Evolutionary conservation across 2,888 invertebrate species (phyloP), one percentile per base, ranked within the genome.

Genomic region (Cantharis nigra): DNA sequence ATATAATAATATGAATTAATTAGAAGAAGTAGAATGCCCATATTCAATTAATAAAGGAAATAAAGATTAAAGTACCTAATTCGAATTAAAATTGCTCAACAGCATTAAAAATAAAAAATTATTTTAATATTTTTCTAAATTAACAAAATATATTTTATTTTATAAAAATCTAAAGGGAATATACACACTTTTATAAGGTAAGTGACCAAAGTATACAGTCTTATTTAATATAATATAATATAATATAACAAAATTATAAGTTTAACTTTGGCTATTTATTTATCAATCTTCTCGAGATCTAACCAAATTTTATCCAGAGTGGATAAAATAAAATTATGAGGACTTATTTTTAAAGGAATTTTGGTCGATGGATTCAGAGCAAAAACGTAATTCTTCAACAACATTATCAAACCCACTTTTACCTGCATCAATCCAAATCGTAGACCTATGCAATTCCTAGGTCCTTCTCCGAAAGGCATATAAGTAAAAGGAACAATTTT

Each of bases 381-480:
- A n/a, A 67, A 23, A 3, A 14, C 13, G 9, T 23, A 67, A 11
- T 20, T 67, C 5, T 67, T 67, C 23, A 67, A 20, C n/a, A 67
- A 13, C 13, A 67, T 9, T n/a, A 26, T 26, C 18, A 67, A 23
- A 9, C 65, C 65, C 9, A 67, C 26, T 67, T 67, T 67, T 3
- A 67, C 65, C 7, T 67, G 65, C 65, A 67, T 67, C n/a, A 67
- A 9, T 67, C 65, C 65, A 67, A 67, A 67, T n/a, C 65, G 65
- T 10, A 67, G 20, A 67, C 65, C 65, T 23, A 49, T 70, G 13
- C 33, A 70, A 70, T 18, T 16, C 13, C 70, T 70, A n/a, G 49
- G 33, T 0, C 33, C 33, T 49, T 49, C 70, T 18, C 49, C 33
- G 62, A 70, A 70, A 13, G 70, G 70, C 7, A 70, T 13, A 7